phyloP scores from a whole-genome alignment of 2,113 vertebrate species.

The Xiphophorus maculatus region DNA sequence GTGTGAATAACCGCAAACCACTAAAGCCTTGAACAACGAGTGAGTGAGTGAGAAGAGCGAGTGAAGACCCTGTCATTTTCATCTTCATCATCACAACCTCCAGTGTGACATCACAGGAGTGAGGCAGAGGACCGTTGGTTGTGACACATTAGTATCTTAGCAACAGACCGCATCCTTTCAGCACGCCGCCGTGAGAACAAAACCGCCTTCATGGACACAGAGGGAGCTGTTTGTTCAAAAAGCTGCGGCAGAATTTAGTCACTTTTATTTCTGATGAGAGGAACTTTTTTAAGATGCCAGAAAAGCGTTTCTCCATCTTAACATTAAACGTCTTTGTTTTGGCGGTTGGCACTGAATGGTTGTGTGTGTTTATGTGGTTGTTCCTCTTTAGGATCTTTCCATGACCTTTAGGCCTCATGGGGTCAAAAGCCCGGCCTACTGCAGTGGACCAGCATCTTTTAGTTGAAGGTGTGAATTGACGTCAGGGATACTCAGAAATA shows the following conservation, averaged over 20 bases:
- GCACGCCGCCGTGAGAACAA: slow-evolving; percentile 43
- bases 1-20: slow-evolving; percentile 9
- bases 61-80: slow-evolving; percentile 40
- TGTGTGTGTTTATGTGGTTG: background rate
- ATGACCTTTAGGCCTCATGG: background rate
- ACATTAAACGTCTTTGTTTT: slow-evolving; percentile 11
- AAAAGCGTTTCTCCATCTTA: background rate
- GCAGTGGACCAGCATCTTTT: background rate
- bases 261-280: background rate
- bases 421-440: background rate
- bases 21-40: background rate
- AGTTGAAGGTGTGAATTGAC: background rate
- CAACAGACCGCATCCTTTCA: slow-evolving; percentile 77
- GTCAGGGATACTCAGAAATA: no score
- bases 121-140: slow-evolving; percentile 51
- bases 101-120: slow-evolving; percentile 61
- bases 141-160: slow-evolving; percentile 81
- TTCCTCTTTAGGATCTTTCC: background rate
- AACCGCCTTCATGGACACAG: slow-evolving; percentile 37
- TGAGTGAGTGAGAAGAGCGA: slow-evolving; percentile 12
- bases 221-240: slow-evolving; percentile 20
- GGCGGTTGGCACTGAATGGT: background rate
- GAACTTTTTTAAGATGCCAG: background rate
- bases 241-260: background rate
- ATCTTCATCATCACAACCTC: slow-evolving; percentile 43